Base-by-base conservation (phyloP, 2,797 vertebrate genomes). In the Pseudomugil tenellus region DNA sequence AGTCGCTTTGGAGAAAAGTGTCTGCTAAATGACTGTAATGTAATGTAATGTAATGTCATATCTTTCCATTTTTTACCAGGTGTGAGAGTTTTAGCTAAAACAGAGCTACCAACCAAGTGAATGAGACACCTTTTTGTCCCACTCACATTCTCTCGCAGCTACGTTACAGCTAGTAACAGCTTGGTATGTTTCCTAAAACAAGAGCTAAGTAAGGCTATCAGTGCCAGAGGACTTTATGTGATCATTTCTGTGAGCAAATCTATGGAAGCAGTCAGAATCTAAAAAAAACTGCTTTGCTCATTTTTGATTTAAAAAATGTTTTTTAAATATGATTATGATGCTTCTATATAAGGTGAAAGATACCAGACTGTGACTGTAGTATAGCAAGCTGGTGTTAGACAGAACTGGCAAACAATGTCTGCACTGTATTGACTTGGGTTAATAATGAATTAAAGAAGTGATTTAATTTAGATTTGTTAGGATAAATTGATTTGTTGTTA, bases 401-500 rank as follows among this genome's bases (percentile, higher is more conserved):
- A 63, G 74, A 76, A 71, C 68, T 54, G 74, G 83, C 79, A 80
- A 72, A 83, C 74, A 82, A 81, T 79, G 51, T 21, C 52, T 74
- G 84, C 61, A 1, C 68, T 1, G 25, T 31, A 65, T 73, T 66
- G 61, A 69, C 58, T 74, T 41, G 6, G 51, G 79, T 76, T 74
- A 84, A 81, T 79, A 60, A 21, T 21, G n/a, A 76, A 77, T 81
- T 69, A 61, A 61, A 62, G 64, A 69, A 4, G 46, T 25, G 23
- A 26, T 17, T 52, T 28, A 28, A 23, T 4, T 11, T 21, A 10
- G 17, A 3, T 17, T 55, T 70, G 67, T 84, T 84, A 73, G 70
- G 46, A 61, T 79, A 69, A 84, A 80, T 84, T 62, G 70, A 84
- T 84, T 86, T 77, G 70, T 53, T 46, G 73, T 72, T 72, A 14